Conservation (phyloP, 2,113 vertebrate genomes). For the Ceuthmochares aereus region DNA sequence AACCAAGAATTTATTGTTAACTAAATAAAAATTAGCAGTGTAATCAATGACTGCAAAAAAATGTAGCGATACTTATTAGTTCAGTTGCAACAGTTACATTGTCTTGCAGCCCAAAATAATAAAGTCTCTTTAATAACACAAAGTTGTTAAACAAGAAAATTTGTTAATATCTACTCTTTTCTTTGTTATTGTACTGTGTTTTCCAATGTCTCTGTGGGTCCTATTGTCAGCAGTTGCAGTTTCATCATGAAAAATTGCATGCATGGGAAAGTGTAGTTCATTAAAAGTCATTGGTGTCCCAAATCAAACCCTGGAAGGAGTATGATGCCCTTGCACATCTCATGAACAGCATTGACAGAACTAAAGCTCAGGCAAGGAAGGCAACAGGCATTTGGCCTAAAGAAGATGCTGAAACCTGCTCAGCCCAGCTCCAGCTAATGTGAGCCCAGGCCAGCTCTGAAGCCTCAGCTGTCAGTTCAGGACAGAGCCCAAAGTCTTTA, state of each 20-base stretch:
- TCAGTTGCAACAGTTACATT: neutral
- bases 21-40: neutral
- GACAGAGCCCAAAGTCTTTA: neutral
- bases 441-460: neutral
- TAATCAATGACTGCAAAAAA: neutral
- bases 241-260: neutral
- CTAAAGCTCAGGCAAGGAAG: neutral
- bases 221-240: neutral
- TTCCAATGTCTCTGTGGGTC: neutral
- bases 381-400: neutral
- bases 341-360: rapidly evolving
- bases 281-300: neutral
- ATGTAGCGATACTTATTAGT: neutral
- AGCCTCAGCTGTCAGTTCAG: neutral
- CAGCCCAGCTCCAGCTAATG: neutral
- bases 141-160: neutral
- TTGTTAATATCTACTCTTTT: neutral
- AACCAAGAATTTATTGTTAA: no score
- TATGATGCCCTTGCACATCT: neutral
- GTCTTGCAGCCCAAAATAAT: neutral
- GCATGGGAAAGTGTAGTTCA: neutral
- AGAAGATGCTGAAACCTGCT: neutral
- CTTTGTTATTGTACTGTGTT: neutral
- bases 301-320: neutral
- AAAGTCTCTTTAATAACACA: neutral